Evolutionary conservation across 2,797 vertebrate genomes (phyloP), one percentile per base, ranked within the genome.

Genomic region (Philypnodon macrostomus): DNA sequence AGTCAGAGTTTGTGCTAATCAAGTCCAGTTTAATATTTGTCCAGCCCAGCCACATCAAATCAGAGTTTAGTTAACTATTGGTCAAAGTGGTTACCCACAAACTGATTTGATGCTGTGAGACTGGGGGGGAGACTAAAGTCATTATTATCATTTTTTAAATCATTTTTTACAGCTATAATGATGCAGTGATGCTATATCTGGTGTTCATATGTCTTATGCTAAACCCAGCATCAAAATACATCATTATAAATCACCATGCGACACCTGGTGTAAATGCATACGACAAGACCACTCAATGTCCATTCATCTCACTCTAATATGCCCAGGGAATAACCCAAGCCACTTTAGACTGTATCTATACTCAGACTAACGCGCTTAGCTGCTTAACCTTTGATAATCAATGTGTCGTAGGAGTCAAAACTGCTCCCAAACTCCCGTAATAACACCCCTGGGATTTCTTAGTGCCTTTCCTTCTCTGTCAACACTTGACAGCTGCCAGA

Each of bases 401-500:
- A 63, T 63, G 63, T 77, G 75, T 81, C 69, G 64, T 24, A 26
- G 9, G 73, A 77, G 70, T 59, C 40, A 14, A 62, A 63, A 72
- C 62, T 65, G 68, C 67, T 52, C 56, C 80, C 80, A 85, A 66
- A 52, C 63, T 24, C 54, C 70, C 40, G 66, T 83, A 80, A 88
- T 81, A 87, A 80, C 79, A 83, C 84, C 81, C 81, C 48, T 5
- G 55, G 77, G 83, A 78, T 80, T 76, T 81, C 76, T 85, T 86
- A 77, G 67, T 76, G 42, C 80, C 79, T 81, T 84, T 80, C 69
- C 75, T 77, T 79, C 73, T 87, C 81, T 80, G 75, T 89, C 85
- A 86, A 79, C 81, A 75, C 71, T 58, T 63, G 53, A 73, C 86
- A 89, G 83, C 86, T 89, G 86, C 82, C 83, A 77, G 70, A 49